phyloP scores from a whole-genome alignment of 2,113 vertebrate genomes.

The Cervus canadensis region DNA sequence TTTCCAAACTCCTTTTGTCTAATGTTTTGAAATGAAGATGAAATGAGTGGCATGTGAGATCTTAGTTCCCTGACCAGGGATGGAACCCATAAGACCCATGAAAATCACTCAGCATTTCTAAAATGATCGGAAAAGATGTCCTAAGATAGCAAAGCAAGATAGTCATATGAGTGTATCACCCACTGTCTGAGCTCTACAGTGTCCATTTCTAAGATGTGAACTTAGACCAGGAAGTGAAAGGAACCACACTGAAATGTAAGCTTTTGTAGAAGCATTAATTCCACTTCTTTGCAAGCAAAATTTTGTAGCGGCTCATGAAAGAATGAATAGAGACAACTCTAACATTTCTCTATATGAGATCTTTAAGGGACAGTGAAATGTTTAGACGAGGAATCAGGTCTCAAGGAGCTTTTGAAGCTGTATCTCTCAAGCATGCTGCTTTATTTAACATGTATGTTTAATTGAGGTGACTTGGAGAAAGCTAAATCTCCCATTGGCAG shows the following conservation, averaged over 20 bases:
- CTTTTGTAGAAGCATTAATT: not conserved
- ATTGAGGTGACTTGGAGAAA: conserved; percentile 9
- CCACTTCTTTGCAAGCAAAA: conserved; percentile 14
- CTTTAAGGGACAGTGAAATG: not conserved
- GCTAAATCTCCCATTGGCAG: not conserved
- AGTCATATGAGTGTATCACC: not conserved
- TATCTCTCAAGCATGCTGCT: not conserved
- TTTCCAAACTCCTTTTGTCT: not conserved
- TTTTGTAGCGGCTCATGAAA: not conserved
- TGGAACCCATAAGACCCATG: not conserved
- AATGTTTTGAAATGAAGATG: conserved; percentile 8
- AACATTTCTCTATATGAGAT: not conserved
- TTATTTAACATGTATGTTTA: not conserved
- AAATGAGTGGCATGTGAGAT: not conserved
- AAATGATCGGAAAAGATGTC: not conserved
- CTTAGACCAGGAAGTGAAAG: not conserved
- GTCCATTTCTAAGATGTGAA: not conserved
- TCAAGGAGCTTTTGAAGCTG: not conserved
- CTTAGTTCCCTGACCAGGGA: not conserved
- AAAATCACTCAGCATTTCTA: not conserved
- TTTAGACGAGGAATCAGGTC: not conserved
- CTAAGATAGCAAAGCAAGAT: not conserved
- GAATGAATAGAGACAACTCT: not conserved
- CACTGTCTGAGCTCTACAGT: not conserved
- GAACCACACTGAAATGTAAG: not conserved